Evolutionary conservation across 1,140 invertebrate genomes (phyloP).

Genomic region (Lycorma delicatula): DNA sequence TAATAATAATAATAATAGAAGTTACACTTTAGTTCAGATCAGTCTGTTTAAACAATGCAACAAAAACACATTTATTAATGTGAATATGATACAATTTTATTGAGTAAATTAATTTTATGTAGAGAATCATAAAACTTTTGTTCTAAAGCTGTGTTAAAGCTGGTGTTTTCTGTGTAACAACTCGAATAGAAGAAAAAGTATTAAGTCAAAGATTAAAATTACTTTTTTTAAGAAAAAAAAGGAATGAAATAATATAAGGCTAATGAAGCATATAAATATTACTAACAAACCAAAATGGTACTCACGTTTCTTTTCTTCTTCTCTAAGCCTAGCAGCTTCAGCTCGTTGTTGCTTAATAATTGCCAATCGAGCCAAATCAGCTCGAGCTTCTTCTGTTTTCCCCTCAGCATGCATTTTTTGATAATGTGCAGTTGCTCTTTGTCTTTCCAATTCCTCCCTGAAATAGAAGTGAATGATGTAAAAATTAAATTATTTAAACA

Average conservation of each 20-base stretch:
- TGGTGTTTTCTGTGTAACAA: no score
- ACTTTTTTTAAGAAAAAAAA: neutral
- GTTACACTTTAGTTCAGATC: no score
- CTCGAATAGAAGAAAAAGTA: neutral
- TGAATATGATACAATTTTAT: no score
- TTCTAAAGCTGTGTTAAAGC: no score
- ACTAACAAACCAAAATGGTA: neutral
- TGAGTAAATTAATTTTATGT: no score
- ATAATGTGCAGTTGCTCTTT: conserved; percentile 78
- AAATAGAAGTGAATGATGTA: conserved; percentile 16
- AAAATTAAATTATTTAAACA: neutral
- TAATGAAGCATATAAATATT: neutral
- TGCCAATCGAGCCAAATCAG: conserved; percentile 83
- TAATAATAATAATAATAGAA: no score
- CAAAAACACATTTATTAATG: no score
- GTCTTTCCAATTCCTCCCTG: conserved; percentile 88
- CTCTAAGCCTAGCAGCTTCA: conserved; percentile 82
- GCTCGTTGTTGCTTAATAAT: conserved; percentile 89
- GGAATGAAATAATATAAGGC: neutral
- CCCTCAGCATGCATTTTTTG: conserved; percentile 87
- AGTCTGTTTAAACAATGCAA: no score
- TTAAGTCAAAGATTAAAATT: neutral
- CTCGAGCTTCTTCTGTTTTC: conserved; percentile 90
- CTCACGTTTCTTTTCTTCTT: conserved; percentile 72
- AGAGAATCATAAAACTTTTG: no score